Percentiles rank a stretch among this genome's conserved stretches.
These are phyloP conservation scores for Tribolium freemani DNA, from an alignment of 2,888 invertebrate species.

Conservation along the genomic window DNA sequence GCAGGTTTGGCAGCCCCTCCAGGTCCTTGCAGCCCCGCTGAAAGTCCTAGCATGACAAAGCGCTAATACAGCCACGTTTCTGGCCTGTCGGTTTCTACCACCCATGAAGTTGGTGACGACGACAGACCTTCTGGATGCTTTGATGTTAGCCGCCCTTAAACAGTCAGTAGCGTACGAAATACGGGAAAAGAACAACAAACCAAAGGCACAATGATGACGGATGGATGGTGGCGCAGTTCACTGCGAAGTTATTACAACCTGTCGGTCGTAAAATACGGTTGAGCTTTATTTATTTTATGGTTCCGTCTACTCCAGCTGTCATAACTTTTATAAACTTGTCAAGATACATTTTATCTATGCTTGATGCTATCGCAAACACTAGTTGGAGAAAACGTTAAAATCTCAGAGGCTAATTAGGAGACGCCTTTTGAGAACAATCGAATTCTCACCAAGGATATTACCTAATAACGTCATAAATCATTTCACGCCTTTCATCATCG, in stretches of 20 bases:
- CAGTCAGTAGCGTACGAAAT: conserved; percentile 65
- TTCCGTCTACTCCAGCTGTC: conserved; percentile 62
- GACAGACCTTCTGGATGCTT: conserved; percentile 67
- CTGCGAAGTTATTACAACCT: conserved; percentile 50
- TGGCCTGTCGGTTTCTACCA: conserved; percentile 68
- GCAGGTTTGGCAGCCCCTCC: conserved; percentile 51
- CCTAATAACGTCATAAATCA: conserved; percentile 48
- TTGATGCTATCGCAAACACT: neutral
- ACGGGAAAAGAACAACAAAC: conserved; percentile 62
- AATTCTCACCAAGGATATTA: conserved; percentile 40
- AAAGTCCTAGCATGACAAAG: conserved; percentile 66
- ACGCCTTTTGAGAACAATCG: conserved; percentile 37
- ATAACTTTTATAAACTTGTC: conserved; percentile 64
- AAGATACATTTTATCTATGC: conserved; percentile 26
- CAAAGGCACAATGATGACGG: conserved; percentile 53
- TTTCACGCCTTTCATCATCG: conserved; percentile 48
- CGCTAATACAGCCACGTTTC: conserved; percentile 68
- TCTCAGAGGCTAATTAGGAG: conserved; percentile 15
- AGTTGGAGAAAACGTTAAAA: neutral
- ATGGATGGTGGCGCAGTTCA: conserved; percentile 31
- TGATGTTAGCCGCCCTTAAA: conserved; percentile 63
- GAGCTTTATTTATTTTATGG: conserved; percentile 64
- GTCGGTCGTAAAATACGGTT: conserved; percentile 57
- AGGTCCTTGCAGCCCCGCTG: conserved; percentile 42
- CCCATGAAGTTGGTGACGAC: conserved; percentile 70